Evolutionary conservation across 2,797 vertebrate species (phyloP).

Genomic region (Triplophysa yarkandensis): DNA sequence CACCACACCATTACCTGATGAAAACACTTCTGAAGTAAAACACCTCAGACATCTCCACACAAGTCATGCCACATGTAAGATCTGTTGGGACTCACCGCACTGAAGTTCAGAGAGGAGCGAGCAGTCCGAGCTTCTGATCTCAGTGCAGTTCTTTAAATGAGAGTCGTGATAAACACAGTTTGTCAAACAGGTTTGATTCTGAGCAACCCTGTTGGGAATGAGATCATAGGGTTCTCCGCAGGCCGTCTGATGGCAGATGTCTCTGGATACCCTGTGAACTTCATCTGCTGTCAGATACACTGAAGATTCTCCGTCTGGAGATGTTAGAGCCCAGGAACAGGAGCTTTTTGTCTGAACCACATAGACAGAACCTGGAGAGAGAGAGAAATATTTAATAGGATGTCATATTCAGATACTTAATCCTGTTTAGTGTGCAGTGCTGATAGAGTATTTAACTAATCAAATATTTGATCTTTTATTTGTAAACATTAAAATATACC

Average conservation of each 20-base stretch:
- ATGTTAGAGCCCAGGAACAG: constrained; percentile 38
- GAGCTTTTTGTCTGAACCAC: constrained; percentile 1
- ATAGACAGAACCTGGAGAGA: constrained; percentile 17
- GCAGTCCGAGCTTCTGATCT: constrained; percentile 12
- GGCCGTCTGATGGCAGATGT: constrained; percentile 34
- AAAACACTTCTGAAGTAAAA: not conserved
- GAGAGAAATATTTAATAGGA: no score
- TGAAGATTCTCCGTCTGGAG: not conserved
- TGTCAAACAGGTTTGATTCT: constrained; percentile 29
- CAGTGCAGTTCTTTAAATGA: constrained; percentile 45
- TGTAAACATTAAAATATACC: no score
- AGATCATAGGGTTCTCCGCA: constrained; percentile 29
- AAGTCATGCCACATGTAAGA: not conserved
- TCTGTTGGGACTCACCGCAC: constrained; percentile 34
- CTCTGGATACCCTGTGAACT: not conserved
- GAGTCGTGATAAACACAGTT: constrained; percentile 42
- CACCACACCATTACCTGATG: constrained; percentile 65
- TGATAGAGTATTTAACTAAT: no score
- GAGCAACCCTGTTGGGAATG: not conserved
- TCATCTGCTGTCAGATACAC: constrained; percentile 14
- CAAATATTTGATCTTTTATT: no score
- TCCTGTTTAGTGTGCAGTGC: no score
- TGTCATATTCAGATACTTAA: no score
- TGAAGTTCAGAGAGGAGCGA: constrained; percentile 11
- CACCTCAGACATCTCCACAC: constrained; percentile 63